Percentiles rank a stretch among this genome's conserved stretches.
phyloP scores from a whole-genome alignment of 2,888 invertebrate species.

The Mystacides longicornis region DNA sequence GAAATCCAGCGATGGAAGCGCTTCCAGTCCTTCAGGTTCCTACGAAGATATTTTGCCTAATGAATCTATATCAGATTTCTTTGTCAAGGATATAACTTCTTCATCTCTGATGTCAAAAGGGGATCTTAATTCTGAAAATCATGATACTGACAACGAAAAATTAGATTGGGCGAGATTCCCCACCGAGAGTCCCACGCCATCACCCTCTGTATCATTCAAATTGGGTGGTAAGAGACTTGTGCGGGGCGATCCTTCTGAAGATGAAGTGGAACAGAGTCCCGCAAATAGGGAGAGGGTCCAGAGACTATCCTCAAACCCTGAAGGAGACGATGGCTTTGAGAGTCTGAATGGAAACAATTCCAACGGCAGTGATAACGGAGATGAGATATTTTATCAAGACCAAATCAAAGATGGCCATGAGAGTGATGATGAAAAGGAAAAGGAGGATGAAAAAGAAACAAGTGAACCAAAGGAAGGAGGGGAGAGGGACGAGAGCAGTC shows the following conservation, averaged over 20 bases:
- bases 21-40: not conserved
- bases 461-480: slow-evolving; percentile 28
- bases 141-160: not conserved
- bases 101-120: not conserved
- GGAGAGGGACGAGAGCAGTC: slow-evolving; percentile 9
- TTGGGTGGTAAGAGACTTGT: slow-evolving; percentile 6
- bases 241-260: slow-evolving; percentile 14
- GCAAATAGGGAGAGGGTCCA: slow-evolving; percentile 6
- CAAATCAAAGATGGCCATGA: slow-evolving; percentile 14
- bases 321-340: slow-evolving; percentile 78
- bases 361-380: slow-evolving; percentile 48
- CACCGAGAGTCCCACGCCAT: slow-evolving; percentile 13
- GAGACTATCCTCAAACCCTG: slow-evolving; percentile 26
- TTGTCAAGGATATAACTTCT: not conserved
- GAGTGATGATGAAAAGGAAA: slow-evolving; percentile 42
- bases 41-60: not conserved
- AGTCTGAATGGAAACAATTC: slow-evolving; percentile 78
- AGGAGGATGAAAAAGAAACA: slow-evolving; percentile 34
- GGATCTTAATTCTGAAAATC: not conserved
- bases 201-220: slow-evolving; percentile 20
- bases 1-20: not conserved
- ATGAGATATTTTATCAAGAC: slow-evolving; percentile 18
- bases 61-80: not conserved
- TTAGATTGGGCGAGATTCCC: slow-evolving; percentile 13
- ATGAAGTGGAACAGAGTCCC: slow-evolving; percentile 13